A percentile compares a stretch with the other conserved stretches of the same genome.
Conservation (phyloP, 2,113 vertebrate species). For the Meriones unguiculatus region DNA sequence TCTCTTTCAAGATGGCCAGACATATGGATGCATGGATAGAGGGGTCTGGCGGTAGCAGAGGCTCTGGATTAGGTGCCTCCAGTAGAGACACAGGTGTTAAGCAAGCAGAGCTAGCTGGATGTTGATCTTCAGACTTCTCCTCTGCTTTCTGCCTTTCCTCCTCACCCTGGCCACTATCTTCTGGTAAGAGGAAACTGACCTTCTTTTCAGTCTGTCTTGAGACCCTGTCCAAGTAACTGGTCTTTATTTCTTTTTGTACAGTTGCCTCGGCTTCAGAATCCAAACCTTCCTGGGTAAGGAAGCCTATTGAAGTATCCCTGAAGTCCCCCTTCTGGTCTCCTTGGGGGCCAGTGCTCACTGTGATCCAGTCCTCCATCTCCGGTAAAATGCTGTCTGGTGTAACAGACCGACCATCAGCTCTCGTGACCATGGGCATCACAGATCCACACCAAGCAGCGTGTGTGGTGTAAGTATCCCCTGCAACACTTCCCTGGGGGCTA, state of each 20-base stretch:
- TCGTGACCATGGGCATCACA: background rate
- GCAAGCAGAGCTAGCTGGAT: background rate
- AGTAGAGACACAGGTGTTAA: background rate
- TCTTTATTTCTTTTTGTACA: slow-evolving; percentile 30
- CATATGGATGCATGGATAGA: background rate
- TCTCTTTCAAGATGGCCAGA: slow-evolving; percentile 51
- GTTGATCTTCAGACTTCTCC: background rate
- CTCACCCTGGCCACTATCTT: background rate
- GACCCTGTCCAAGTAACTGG: background rate
- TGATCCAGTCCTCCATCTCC: background rate
- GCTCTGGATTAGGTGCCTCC: background rate
- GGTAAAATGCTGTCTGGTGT: background rate
- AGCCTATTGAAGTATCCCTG: background rate
- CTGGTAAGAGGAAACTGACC: background rate
- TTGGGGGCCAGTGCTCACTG: background rate
- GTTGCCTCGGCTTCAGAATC: background rate
- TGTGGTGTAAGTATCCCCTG: background rate
- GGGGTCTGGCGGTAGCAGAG: background rate
- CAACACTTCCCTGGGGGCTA: background rate
- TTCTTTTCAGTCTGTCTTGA: slow-evolving; percentile 17
- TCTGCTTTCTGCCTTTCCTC: background rate
- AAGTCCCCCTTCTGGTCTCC: slow-evolving; percentile 18
- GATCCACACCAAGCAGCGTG: background rate
- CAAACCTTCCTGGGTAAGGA: background rate
- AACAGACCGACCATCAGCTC: background rate